These are phyloP conservation scores for Zeugodacus cucurbitae DNA, from an alignment of 1,140 invertebrate species.

Conservation along the genomic window DNA sequence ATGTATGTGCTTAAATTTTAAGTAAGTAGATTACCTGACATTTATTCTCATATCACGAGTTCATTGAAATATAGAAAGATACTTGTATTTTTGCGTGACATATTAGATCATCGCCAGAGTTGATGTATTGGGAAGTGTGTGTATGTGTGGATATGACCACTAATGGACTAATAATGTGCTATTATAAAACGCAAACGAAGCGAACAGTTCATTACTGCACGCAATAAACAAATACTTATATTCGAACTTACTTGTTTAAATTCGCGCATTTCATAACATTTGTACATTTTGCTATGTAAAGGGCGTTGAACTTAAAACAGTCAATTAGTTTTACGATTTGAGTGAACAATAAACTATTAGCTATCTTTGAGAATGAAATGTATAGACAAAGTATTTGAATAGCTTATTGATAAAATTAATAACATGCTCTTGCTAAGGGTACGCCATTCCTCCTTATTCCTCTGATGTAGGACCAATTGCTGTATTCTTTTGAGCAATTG, in stretches of 20 bases:
- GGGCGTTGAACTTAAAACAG: neutral
- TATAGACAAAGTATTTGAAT: too few species aligned
- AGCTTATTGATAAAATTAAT: too few species aligned
- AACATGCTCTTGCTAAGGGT: too few species aligned
- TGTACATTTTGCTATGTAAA: neutral
- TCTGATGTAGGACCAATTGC: too few species aligned
- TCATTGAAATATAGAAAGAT: neutral
- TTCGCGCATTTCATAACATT: neutral
- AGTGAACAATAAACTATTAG: too few species aligned
- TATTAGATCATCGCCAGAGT: neutral
- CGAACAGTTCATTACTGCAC: neutral
- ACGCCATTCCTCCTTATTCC: too few species aligned
- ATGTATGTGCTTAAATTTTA: too few species aligned
- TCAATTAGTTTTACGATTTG: too few species aligned
- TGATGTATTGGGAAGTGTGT: neutral
- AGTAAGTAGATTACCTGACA: neutral
- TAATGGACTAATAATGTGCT: neutral
- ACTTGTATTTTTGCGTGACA: neutral
- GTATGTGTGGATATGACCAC: neutral
- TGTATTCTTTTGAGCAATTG: too few species aligned
- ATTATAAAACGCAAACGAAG: conserved; percentile 2
- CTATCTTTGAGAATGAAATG: too few species aligned
- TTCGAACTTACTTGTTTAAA: neutral
- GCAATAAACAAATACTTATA: neutral
- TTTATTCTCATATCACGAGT: neutral